Evolutionary conservation across 2,113 vertebrate species (phyloP).

Genomic region (Archocentrus centrarchus): DNA sequence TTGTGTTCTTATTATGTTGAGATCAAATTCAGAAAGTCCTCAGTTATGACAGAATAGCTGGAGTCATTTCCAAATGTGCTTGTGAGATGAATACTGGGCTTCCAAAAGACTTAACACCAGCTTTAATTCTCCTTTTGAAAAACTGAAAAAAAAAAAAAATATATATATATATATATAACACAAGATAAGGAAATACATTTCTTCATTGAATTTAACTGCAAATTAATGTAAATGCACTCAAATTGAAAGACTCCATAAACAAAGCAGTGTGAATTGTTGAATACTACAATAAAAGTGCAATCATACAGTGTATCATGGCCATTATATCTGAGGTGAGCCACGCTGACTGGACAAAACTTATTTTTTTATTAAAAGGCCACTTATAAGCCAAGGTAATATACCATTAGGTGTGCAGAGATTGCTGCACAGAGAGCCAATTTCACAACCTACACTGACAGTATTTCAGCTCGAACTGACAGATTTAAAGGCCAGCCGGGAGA

Average conservation of each 20-base stretch:
- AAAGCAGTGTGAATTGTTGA: not conserved
- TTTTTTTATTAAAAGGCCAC: conserved; percentile 43
- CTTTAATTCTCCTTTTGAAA: not conserved
- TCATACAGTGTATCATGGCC: not conserved
- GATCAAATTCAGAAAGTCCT: not conserved
- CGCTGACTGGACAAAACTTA: conserved; percentile 5
- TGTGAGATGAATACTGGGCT: not conserved
- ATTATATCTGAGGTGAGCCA: conserved; percentile 1
- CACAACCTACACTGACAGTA: conserved; percentile 47
- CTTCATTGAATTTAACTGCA: not conserved
- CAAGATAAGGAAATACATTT: not conserved
- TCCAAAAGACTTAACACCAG: not conserved
- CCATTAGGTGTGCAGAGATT: conserved; percentile 22
- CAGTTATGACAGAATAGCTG: not conserved
- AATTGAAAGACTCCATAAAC: not conserved
- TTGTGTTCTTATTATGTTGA: not conserved
- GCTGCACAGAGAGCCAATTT: conserved; percentile 32
- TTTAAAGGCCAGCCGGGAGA: conserved; percentile 48
- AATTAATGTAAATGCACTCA: not conserved
- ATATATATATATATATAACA: not conserved
- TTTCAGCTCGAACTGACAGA: conserved; percentile 49
- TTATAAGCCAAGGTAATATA: conserved; percentile 42
- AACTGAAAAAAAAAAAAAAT: not conserved
- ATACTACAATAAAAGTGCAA: conserved; percentile 11
- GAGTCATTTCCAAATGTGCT: too few species aligned